Base-by-base conservation (phyloP, 2,888 invertebrate species). In the Caenorhabditis doughertyi region DNA sequence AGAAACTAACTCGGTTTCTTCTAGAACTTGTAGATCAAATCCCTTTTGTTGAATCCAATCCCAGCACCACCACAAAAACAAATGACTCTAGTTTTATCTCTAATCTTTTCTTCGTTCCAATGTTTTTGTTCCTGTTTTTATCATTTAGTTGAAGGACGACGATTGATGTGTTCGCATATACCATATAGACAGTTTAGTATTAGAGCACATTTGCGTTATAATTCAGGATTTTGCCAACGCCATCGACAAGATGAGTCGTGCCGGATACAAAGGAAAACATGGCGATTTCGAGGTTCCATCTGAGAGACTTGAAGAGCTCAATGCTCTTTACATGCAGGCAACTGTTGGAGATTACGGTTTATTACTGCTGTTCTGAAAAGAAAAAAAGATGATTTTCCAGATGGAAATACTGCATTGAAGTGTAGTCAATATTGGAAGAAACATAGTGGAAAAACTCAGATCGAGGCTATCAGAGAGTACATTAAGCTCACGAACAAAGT, bases 241-340 rank as follows among this genome's bases (percentile, higher is more conserved):
- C 23, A 76, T 87, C 56, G 88, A 89, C 70, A 88, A 89, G 58
- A 81, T 88, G 71, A 84, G 86, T 51, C 86, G 87, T 5, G 85
- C 88, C 13, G 89, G 89, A 3, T 89, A 89, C 84, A 86, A 86
- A 32, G 89, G 89, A 9, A 86, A 87, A 56, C 88, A 87, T 58
- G 89, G 89, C 13, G 72, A 86, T 42, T 89, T 86, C 62, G 84
- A 84, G 2, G 88, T 89, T 9, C 89, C 89, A 0, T n/a, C 60
- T 3, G 87, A 88, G 70, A 64, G 74, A 23, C 82, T 83, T 21
- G 68, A 84, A 13, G 82, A 89, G 49, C 73, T 88, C 25, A 82
- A 84, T 42, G 87, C 86, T 13, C 81, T 88, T 23, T 88, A 83
- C 58, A 85, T 87, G 84, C 89, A 88, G 39, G 87, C 83, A 4